Evolutionary conservation across 2,888 invertebrate species (phyloP).

Genomic region (Ophraella communa): DNA sequence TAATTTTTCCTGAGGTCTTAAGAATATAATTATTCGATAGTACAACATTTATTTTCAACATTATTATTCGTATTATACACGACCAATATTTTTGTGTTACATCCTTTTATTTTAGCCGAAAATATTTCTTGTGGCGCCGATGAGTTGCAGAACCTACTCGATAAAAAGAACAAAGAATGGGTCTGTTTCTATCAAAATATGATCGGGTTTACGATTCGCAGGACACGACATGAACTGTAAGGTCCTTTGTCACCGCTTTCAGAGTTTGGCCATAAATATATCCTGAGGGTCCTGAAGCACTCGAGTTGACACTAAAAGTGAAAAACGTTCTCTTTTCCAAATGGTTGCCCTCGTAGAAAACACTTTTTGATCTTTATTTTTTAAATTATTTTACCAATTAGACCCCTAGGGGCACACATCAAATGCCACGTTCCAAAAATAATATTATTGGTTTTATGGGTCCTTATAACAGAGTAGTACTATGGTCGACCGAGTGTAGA

Average conservation of each 20-base stretch:
- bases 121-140: not conserved
- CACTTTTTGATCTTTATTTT: constrained; percentile 21
- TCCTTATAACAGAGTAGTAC: not conserved
- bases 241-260: constrained; percentile 50
- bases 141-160: constrained; percentile 32
- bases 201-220: constrained; percentile 51
- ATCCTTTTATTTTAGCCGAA: too few relatives aligned
- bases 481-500: not conserved
- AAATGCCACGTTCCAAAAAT: not conserved
- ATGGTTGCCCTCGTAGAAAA: constrained; percentile 27
- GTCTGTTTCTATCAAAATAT: constrained; percentile 49
- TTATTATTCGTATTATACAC: too few relatives aligned
- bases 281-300: constrained; percentile 46
- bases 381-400: constrained; percentile 24
- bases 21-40: too few relatives aligned
- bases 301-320: constrained; percentile 44
- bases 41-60: too few relatives aligned
- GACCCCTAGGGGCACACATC: not conserved
- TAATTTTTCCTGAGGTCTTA: too few relatives aligned
- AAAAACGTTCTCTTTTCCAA: constrained; percentile 41
- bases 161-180: constrained; percentile 50
- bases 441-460: not conserved
- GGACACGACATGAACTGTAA: constrained; percentile 50
- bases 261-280: constrained; percentile 50
- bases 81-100: too few relatives aligned